Base-by-base conservation (phyloP, 2,888 invertebrate genomes). In the Andrena haemorrhoa region DNA sequence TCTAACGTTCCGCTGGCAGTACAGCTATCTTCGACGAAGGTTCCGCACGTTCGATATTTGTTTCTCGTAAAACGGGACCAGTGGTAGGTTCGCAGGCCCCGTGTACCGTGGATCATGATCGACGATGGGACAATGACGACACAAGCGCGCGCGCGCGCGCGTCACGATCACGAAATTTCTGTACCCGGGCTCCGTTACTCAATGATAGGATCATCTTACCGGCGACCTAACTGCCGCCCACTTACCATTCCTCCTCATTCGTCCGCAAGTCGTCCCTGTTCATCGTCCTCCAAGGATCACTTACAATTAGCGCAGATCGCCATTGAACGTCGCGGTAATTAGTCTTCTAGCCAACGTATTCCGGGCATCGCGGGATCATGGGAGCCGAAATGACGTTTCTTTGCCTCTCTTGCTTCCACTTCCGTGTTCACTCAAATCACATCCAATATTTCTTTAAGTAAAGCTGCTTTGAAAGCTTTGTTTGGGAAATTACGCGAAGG, bases 141-240 rank as follows among this genome's bases (percentile, higher is more conserved):
- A 87, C 86, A 89, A 88, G 85, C 73, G 81, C 88, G 86, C 88
- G 85, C 73, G 81, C 88, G 86, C 88, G 86, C 88, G 86, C 90
- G 90, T 91, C 92, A 91, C 90, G 92, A 92, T 92, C 93, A 91
- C 90, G 91, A 93, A 93, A 92, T 90, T 91, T 91, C 90, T 89
- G 89, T 83, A 86, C 87, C 86, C 90, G 89, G 90, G 79, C 88
- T 87, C 93, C 93, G 93, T 93, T 93, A 93, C 87, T 89, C 92
- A 90, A 91, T 89, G 92, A 92, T 92, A 91, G 91, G 90, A 93
- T 92, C 92, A 86, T 92, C 91, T 87, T 88, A 90, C 88, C 63
- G 83, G 73, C 72, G 77, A 79, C 77, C 77, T 33, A 68, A 79
- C 66, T n/a, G 82, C 77, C 79, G 83, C 81, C 81, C 71, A 79